Percentiles rank a stretch among this genome's conserved stretches.
phyloP scores from a whole-genome alignment of 2,797 vertebrate species.

The Rhinichthys osculus region DNA sequence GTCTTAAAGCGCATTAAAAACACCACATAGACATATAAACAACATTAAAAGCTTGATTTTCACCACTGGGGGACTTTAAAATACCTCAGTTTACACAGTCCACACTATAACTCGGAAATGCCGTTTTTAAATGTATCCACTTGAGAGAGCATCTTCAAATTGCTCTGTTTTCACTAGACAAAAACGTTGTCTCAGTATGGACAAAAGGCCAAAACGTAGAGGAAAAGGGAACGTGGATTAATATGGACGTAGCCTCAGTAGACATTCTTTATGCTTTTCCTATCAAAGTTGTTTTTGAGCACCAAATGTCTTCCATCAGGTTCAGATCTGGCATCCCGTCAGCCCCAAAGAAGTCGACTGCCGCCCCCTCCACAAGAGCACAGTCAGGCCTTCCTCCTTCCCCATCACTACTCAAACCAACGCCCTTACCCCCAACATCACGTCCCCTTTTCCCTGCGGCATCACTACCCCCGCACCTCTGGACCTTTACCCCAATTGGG shows the following conservation, averaged over 20 bases:
- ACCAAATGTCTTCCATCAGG: constrained; percentile 73
- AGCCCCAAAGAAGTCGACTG: constrained; percentile 74
- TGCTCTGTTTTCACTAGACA: background rate
- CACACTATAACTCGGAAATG: no score
- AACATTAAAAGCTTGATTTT: no score
- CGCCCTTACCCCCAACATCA: constrained; percentile 82
- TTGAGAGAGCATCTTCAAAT: no score
- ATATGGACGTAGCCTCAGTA: background rate
- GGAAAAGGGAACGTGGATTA: background rate
- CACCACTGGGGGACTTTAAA: no score
- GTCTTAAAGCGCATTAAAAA: no score
- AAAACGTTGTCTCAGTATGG: background rate
- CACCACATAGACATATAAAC: no score
- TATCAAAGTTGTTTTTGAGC: background rate
- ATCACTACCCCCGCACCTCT: constrained; percentile 79
- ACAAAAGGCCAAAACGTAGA: no score
- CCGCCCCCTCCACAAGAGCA: constrained; percentile 80
- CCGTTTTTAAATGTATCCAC: no score
- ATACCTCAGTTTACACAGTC: no score
- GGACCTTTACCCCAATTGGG: constrained; percentile 77
- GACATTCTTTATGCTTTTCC: background rate
- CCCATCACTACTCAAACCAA: constrained; percentile 83
- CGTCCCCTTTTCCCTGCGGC: constrained; percentile 80
- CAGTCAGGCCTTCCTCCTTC: constrained; percentile 85
- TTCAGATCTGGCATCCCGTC: constrained; percentile 75